Percentiles rank a stretch among this genome's conserved stretches.
These are phyloP conservation scores for Chiloscyllium punctatum DNA, from an alignment of 2,797 vertebrate species.

Conservation along the genomic window DNA sequence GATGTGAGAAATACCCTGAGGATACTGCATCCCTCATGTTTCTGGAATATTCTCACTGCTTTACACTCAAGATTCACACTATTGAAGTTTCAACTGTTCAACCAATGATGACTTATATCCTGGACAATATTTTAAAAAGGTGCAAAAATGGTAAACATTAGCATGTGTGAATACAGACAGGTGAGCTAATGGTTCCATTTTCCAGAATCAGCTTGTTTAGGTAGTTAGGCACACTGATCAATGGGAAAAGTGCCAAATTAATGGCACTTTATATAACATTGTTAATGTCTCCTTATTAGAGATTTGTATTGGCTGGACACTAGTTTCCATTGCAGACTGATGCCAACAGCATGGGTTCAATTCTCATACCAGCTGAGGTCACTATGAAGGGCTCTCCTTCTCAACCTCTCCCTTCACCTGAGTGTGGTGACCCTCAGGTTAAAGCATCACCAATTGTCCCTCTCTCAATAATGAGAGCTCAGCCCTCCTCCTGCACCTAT, in stretches of 20 bases:
- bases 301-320: not conserved
- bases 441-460: too few relatives aligned
- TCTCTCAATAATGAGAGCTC: too few relatives aligned
- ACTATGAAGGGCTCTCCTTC: too few relatives aligned
- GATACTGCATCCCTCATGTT: not conserved
- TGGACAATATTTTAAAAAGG: not conserved
- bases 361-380: too few relatives aligned
- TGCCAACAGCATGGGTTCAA: too few relatives aligned
- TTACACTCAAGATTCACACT: not conserved
- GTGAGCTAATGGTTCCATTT: not conserved
- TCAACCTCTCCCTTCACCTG: too few relatives aligned
- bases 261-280: not conserved
- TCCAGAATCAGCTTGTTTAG: not conserved
- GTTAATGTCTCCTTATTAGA: not conserved
- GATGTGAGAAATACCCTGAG: not conserved
- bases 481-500: too few relatives aligned
- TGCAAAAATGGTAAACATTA: not conserved
- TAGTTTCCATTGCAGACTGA: too few relatives aligned
- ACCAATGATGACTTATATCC: not conserved
- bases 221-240: not conserved
- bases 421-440: too few relatives aligned
- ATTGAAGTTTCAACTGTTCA: not conserved
- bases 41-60: not conserved
- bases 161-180: not conserved
- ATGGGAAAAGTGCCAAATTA: not conserved